phyloP scores from a whole-genome alignment of 1,140 invertebrate species.

The Rhagoletis zephyria region DNA sequence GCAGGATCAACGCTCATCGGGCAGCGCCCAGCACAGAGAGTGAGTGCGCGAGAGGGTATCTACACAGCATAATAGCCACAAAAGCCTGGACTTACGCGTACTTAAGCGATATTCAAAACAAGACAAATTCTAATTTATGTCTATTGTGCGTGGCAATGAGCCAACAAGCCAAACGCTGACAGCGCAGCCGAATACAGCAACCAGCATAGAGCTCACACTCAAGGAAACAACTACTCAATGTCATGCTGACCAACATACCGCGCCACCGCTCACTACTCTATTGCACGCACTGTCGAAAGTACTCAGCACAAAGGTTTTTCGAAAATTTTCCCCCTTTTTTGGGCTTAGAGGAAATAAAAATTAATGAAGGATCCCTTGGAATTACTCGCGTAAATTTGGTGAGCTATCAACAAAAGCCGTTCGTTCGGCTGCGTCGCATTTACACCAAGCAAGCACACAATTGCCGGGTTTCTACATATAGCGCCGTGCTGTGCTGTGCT shows the following conservation, averaged over 20 bases:
- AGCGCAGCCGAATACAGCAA: background rate
- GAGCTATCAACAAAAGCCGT: slow-evolving; percentile 40
- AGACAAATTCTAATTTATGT: slow-evolving; percentile 53
- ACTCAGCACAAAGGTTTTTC: background rate
- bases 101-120: slow-evolving; percentile 49
- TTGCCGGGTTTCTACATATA: background rate
- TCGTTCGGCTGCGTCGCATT: background rate
- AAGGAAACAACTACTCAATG: slow-evolving; percentile 44
- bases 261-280: background rate
- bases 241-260: background rate
- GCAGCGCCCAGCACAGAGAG: background rate
- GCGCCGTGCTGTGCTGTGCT: background rate
- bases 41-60: background rate
- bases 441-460: background rate
- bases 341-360: slow-evolving; percentile 24
- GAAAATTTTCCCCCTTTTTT: slow-evolving; percentile 8
- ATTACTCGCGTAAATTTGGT: slow-evolving; percentile 41
- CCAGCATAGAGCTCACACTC: background rate
- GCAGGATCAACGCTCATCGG: background rate
- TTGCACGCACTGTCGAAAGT: background rate
- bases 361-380: slow-evolving; percentile 45
- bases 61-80: slow-evolving; percentile 38
- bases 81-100: slow-evolving; percentile 41
- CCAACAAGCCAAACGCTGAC: background rate
- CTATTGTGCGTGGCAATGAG: slow-evolving; percentile 39